Evolutionary conservation across 1,140 invertebrate species (phyloP).

Genomic region (Triops cancriformis): DNA sequence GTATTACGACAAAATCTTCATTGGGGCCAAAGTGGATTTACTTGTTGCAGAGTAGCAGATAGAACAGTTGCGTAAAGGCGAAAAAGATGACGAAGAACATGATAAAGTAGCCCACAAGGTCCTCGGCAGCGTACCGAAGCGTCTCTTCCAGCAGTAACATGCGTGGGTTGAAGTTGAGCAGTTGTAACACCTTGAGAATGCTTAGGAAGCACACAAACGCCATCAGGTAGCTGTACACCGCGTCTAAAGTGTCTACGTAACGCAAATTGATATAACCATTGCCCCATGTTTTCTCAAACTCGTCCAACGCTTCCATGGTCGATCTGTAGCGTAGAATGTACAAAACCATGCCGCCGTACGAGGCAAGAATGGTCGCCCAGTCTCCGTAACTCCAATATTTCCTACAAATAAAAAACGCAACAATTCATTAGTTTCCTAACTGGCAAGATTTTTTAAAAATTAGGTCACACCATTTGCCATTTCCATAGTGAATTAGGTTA

Average conservation of each 20-base stretch:
- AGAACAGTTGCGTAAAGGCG: constrained; percentile 11
- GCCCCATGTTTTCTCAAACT: constrained; percentile 18
- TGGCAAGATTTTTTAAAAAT: too few relatives aligned
- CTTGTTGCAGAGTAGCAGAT: constrained; percentile 10
- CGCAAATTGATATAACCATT: constrained; percentile 18
- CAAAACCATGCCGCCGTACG: constrained; percentile 12
- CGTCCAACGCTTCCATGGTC: not conserved
- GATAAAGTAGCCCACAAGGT: constrained; percentile 7
- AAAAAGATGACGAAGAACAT: constrained; percentile 10
- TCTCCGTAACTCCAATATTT: constrained; percentile 23
- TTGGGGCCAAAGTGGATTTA: not conserved
- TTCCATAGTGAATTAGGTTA: too few relatives aligned
- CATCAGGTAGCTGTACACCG: constrained; percentile 17
- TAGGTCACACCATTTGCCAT: too few relatives aligned
- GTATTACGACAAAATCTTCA: not conserved
- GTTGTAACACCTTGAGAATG: constrained; percentile 21
- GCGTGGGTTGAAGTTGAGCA: constrained; percentile 19
- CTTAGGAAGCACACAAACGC: not conserved
- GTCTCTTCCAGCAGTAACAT: not conserved
- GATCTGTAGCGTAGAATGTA: constrained; percentile 16
- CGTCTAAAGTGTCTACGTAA: constrained; percentile 21
- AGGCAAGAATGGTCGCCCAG: not conserved
- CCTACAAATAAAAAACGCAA: constrained; percentile 29
- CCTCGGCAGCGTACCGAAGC: not conserved
- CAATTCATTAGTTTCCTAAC: too few relatives aligned